Evolutionary conservation across 2,797 vertebrate species (phyloP).

Genomic region (Acipenser oxyrinchus): DNA sequence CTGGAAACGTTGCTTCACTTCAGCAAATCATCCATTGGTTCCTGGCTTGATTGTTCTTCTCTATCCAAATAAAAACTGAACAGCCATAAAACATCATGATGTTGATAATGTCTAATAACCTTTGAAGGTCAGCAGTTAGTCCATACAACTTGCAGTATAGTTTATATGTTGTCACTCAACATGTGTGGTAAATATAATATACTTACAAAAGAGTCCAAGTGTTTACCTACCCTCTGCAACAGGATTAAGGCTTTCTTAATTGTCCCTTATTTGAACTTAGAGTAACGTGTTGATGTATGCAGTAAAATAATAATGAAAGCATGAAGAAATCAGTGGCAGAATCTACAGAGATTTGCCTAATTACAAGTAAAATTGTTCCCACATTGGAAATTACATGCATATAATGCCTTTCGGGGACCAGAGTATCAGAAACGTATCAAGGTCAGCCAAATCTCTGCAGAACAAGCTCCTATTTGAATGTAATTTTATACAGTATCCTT

Average conservation of each 20-base stretch:
- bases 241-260: slow-evolving; percentile 44
- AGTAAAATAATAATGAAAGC: slow-evolving; percentile 65
- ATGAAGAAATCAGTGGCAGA: slow-evolving; percentile 71
- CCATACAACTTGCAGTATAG: not conserved
- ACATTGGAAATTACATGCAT: slow-evolving; percentile 77
- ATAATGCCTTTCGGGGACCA: slow-evolving; percentile 68
- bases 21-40: too few relatives aligned
- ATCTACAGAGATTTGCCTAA: slow-evolving; percentile 76
- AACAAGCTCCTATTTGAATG: not conserved
- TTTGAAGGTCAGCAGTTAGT: not conserved
- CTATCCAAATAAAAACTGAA: too few relatives aligned
- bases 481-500: slow-evolving; percentile 1
- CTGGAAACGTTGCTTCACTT: too few relatives aligned
- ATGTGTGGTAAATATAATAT: slow-evolving; percentile 23
- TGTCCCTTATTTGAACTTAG: slow-evolving; percentile 63
- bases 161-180: not conserved
- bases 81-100: too few relatives aligned
- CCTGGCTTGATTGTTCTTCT: too few relatives aligned
- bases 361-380: slow-evolving; percentile 81
- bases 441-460: slow-evolving; percentile 58
- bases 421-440: slow-evolving; percentile 60
- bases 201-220: slow-evolving; percentile 25
- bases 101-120: not conserved
- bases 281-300: slow-evolving; percentile 61
- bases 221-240: slow-evolving; percentile 37